These are phyloP conservation scores for Mustela nigripes DNA, from an alignment of 2,113 vertebrate species.

Conservation along the genomic window DNA sequence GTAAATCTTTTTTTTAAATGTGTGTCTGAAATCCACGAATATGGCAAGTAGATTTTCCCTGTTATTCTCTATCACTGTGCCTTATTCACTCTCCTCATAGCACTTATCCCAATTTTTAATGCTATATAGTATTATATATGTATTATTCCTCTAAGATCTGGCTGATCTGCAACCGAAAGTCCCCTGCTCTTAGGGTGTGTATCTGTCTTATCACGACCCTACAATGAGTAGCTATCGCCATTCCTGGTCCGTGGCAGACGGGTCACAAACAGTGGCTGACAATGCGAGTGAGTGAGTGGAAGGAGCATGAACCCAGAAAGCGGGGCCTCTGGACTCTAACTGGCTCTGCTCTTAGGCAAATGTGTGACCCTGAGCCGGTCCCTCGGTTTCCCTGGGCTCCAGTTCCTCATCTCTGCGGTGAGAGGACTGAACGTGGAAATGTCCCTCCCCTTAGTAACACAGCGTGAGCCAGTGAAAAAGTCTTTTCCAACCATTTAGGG, in stretches of 20 bases:
- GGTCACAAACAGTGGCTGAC: neutral
- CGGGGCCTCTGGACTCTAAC: neutral
- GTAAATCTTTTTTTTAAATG: neutral
- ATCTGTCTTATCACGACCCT: neutral
- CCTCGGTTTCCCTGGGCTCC: neutral
- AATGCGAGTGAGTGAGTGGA: neutral
- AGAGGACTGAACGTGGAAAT: neutral
- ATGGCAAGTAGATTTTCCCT: neutral
- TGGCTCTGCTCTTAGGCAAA: neutral
- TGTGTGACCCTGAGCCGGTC: neutral
- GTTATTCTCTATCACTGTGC: neutral
- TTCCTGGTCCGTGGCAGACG: neutral
- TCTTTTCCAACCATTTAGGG: neutral
- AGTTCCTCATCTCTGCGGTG: neutral
- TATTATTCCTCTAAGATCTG: neutral
- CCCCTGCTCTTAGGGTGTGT: neutral
- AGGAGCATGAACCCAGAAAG: neutral
- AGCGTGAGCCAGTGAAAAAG: neutral
- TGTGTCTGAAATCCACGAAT: neutral
- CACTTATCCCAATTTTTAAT: neutral
- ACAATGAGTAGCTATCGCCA: neutral
- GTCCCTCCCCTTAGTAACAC: neutral
- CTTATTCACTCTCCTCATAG: neutral
- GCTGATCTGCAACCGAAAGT: neutral
- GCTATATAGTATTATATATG: neutral